phyloP scores from a whole-genome alignment of 2,888 invertebrate genomes.

The Hedychridium roseum region DNA sequence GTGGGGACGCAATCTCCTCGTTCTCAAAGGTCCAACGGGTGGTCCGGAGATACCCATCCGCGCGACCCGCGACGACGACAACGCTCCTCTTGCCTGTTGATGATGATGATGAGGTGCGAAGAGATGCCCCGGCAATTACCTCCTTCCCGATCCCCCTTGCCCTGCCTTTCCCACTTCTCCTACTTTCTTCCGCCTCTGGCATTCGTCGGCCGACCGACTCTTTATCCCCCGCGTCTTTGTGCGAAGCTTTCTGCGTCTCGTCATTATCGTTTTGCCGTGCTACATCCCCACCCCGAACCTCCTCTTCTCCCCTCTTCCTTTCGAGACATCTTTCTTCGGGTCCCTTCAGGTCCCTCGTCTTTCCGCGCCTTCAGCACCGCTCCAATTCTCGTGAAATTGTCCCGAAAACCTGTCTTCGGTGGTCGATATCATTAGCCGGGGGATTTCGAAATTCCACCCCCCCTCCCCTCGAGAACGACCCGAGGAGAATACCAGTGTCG shows the following conservation, averaged over 20 bases:
- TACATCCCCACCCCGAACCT: too few species aligned
- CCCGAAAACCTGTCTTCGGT: too few species aligned
- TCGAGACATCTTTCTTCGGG: too few species aligned
- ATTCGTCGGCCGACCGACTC: slow-evolving; percentile 11
- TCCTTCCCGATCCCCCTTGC: slow-evolving; percentile 29
- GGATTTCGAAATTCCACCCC: too few species aligned
- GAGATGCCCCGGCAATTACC: slow-evolving; percentile 62
- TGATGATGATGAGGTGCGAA: slow-evolving; percentile 65
- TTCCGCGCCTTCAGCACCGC: too few species aligned
- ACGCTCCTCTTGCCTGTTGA: slow-evolving; percentile 52
- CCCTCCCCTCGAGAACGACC: too few species aligned
- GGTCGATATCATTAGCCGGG: too few species aligned
- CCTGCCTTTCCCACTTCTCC: slow-evolving; percentile 15
- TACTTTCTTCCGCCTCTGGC: slow-evolving; percentile 1
- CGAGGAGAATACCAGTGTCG: too few species aligned
- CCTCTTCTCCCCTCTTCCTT: slow-evolving; percentile 12
- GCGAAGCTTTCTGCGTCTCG: slow-evolving; percentile 25
- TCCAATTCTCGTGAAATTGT: too few species aligned
- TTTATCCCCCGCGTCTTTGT: slow-evolving; percentile 4
- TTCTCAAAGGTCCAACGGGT: slow-evolving; percentile 47
- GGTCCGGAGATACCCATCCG: slow-evolving; percentile 29
- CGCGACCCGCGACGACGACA: slow-evolving; percentile 35
- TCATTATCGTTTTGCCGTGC: slow-evolving; percentile 50
- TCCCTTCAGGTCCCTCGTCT: too few species aligned
- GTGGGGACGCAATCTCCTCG: background rate